Evolutionary conservation across 2,888 invertebrate species (phyloP), one percentile per base, ranked within the genome.

Genomic region (Pasiphila rectangulata): DNA sequence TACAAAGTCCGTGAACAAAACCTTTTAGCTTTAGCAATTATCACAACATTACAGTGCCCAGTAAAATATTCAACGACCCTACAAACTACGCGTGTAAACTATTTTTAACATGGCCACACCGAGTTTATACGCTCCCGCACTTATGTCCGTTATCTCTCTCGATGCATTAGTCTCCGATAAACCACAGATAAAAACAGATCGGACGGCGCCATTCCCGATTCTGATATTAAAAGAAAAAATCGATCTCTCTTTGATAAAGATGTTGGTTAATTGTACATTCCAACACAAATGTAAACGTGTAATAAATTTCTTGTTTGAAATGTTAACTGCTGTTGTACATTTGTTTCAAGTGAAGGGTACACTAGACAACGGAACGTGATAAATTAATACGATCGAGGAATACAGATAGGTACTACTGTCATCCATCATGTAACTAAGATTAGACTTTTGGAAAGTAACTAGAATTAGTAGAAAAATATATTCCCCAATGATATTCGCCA

Each of bases 131-230:
- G 85, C 84, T 75, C 79, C 85, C 73, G 83, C 85, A 84, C 84
- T 86, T 83, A 83, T 83, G 83, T 71, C 75, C 65, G 69, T 79
- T 88, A 87, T 88, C 87, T 76, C 69, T 66, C 63, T 66, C 83
- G 76, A 83, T 88, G 87, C 87, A 88, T 88, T 88, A 88, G 87
- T 84, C 82, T 78, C 75, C 81, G 87, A 88, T 87, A 87, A 86
- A 73, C 75, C 75, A 64, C 71, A 78, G 87, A 87, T 88, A 87
- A 86, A 69, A 76, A 71, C 82, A 83, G 83, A 85, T 87, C 82
- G 80, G 71, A 64, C 79, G 87, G 87, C 87, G 87, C 87, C 87
- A 85, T 74, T 75, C 75, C 78, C 80, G 80, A 80, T 82, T 77
- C 79, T 73, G 83, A 85, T 85, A 81, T 77, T 79, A 79, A 82